These are phyloP conservation scores for Xiphias gladius DNA, from an alignment of 2,113 vertebrate genomes.

Conservation along the genomic window DNA sequence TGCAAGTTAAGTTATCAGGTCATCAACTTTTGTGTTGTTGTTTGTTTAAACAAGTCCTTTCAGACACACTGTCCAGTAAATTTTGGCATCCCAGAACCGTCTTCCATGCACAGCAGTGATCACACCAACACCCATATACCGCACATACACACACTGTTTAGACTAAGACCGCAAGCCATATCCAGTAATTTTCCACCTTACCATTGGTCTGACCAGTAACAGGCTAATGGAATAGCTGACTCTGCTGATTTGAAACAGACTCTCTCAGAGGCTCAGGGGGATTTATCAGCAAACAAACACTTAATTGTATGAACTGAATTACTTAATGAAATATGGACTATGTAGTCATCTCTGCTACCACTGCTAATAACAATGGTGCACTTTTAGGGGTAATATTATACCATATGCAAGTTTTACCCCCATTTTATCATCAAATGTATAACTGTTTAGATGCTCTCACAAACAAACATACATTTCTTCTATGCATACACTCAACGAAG, in stretches of 20 bases:
- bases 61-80: background rate
- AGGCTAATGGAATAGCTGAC: constrained; percentile 5
- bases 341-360: background rate
- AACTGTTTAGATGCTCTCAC: background rate
- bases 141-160: background rate
- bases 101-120: background rate
- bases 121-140: too few species aligned
- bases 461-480: background rate
- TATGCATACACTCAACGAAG: background rate
- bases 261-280: background rate
- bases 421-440: background rate
- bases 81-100: too few species aligned
- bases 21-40: background rate
- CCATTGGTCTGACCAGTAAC: background rate
- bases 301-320: background rate
- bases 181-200: background rate
- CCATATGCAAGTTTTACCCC: background rate
- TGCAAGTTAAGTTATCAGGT: background rate
- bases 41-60: background rate
- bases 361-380: background rate
- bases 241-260: constrained; percentile 6
- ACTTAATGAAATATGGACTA: background rate
- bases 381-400: background rate
- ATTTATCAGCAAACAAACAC: background rate
- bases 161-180: background rate